phyloP scores from a whole-genome alignment of 2,888 invertebrate species.

The Microctonus aethiopoides region DNA sequence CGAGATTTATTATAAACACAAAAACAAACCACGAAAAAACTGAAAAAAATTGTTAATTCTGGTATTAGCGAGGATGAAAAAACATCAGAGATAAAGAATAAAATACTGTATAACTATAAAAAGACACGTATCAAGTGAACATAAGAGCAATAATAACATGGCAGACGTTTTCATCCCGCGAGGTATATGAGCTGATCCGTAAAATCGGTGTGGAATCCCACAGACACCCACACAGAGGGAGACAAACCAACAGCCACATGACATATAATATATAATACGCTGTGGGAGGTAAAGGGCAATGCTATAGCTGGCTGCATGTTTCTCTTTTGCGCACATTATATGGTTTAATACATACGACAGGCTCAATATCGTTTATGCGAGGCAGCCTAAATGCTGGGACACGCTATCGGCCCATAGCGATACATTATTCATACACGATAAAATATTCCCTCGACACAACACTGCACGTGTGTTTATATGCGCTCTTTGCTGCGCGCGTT shows the following conservation, averaged over 20 bases:
- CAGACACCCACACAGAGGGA: background rate
- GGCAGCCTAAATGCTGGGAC: constrained; percentile 42
- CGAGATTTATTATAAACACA: too few relatives aligned
- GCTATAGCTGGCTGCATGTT: background rate
- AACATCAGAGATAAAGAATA: background rate
- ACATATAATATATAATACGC: background rate
- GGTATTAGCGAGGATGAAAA: background rate
- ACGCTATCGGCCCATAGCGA: constrained; percentile 40
- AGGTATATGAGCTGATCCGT: constrained; percentile 27
- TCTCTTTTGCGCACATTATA: background rate
- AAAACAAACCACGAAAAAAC: too few relatives aligned
- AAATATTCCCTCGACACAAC: constrained; percentile 41
- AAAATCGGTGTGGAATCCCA: constrained; percentile 31
- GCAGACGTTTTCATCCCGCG: constrained; percentile 18
- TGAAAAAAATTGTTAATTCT: background rate
- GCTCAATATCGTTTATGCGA: constrained; percentile 36
- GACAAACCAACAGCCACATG: constrained; percentile 10
- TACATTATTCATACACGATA: constrained; percentile 49
- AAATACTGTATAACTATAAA: background rate
- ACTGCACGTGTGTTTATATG: constrained; percentile 1
- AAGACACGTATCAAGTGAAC: background rate
- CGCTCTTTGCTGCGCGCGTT: too few relatives aligned
- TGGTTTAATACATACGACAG: background rate
- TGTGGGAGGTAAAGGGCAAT: background rate
- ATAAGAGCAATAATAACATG: background rate